Percentiles rank a stretch among this genome's conserved stretches.
Evolutionary conservation across 1,140 invertebrate genomes (phyloP).

Genomic region (Oryzaephilus surinamensis): DNA sequence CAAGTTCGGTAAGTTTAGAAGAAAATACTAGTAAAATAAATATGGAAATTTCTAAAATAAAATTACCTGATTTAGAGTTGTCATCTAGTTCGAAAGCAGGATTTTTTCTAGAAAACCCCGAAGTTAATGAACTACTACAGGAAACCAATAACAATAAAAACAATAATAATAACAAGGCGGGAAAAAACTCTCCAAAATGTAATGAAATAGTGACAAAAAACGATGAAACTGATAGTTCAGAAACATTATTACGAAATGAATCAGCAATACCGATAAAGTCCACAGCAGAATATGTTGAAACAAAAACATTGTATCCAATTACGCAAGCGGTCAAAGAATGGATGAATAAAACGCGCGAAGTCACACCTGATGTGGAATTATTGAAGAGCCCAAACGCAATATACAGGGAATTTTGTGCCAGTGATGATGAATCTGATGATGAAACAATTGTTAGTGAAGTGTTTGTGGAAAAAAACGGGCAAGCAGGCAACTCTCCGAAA

Average conservation of each 20-base stretch:
- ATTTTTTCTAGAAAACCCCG: constrained; percentile 6
- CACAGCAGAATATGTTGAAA: constrained; percentile 8
- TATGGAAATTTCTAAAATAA: constrained; percentile 1
- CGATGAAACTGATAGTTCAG: constrained; percentile 1
- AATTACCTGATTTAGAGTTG: constrained; percentile 10
- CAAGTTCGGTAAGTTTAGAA: too few species aligned
- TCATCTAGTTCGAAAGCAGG: not conserved
- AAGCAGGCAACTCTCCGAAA: constrained; percentile 1
- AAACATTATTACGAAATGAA: constrained; percentile 5
- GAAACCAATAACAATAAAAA: not conserved
- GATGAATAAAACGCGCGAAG: constrained; percentile 33
- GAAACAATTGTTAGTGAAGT: constrained; percentile 2
- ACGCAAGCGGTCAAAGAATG: constrained; percentile 33
- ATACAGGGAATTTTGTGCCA: constrained; percentile 20
- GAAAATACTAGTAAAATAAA: constrained; percentile 4
- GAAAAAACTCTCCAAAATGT: constrained; percentile 4
- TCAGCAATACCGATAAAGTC: not conserved
- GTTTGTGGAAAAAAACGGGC: not conserved
- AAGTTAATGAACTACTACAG: constrained; percentile 8
- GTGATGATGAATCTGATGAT: constrained; percentile 5
- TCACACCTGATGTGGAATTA: constrained; percentile 32
- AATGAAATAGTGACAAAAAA: not conserved
- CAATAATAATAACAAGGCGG: not conserved
- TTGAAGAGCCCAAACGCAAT: constrained; percentile 31
- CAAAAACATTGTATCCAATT: constrained; percentile 27